Percentiles rank a stretch among this genome's conserved stretches.
These are phyloP conservation scores for Naso thynnoides DNA, from an alignment of 2,797 vertebrate species.

Conservation along the genomic window DNA sequence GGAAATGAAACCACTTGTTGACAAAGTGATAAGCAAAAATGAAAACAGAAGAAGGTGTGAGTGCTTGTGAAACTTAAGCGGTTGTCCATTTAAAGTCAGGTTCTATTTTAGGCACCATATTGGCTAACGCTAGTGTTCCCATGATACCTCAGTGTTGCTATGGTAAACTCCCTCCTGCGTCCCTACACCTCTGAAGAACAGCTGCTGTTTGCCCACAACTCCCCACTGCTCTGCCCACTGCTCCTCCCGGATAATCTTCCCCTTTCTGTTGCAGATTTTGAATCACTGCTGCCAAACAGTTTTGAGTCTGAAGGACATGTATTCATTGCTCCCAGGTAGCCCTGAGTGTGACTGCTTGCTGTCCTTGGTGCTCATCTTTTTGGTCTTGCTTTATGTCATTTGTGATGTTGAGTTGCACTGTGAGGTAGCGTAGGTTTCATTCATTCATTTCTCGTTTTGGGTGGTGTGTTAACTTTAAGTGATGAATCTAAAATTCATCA, in stretches of 20 bases:
- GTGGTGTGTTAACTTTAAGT: background rate
- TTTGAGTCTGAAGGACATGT: constrained; percentile 99
- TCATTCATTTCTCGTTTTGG: constrained; percentile 22
- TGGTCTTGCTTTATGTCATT: constrained; percentile 46
- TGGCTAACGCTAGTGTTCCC: constrained; percentile 87
- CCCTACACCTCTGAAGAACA: constrained; percentile 86
- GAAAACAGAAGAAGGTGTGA: constrained; percentile 46
- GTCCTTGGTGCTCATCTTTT: constrained; percentile 76
- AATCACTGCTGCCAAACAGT: constrained; percentile 99
- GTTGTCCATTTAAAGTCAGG: constrained; percentile 70
- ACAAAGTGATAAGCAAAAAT: constrained; percentile 43
- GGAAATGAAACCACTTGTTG: constrained; percentile 25
- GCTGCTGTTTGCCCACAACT: constrained; percentile 82
- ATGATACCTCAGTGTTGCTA: constrained; percentile 87
- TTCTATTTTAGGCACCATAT: constrained; percentile 84
- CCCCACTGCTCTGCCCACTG: constrained; percentile 80
- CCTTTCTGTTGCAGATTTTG: constrained; percentile 99
- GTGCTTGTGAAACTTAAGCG: constrained; percentile 66
- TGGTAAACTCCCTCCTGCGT: constrained; percentile 84
- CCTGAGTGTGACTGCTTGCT: constrained; percentile 90
- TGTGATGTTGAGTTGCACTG: constrained; percentile 36
- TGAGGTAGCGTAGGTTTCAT: constrained; percentile 29
- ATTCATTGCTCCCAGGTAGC: constrained; percentile 99
- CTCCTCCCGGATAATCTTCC: constrained; percentile 92
- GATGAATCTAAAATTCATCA: constrained; percentile 19